A percentile compares a stretch with the other conserved stretches of the same genome.
These are phyloP conservation scores for Anhinga rufa DNA, from an alignment of 2,113 vertebrate species.

Conservation along the genomic window DNA sequence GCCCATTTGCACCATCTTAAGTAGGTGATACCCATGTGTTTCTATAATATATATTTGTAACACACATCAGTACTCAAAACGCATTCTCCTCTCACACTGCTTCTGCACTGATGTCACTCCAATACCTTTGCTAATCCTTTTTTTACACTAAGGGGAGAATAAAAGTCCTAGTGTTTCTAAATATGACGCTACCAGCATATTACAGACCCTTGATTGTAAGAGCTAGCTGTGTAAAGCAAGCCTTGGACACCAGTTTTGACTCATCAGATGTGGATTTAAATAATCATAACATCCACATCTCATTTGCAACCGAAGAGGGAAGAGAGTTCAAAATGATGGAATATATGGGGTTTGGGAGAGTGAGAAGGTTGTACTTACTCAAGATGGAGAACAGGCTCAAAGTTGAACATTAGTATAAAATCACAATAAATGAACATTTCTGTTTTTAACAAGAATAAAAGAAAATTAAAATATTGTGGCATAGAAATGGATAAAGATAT, in stretches of 20 bases:
- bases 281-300: neutral
- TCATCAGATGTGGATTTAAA: neutral
- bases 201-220: neutral
- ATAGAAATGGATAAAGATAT: neutral
- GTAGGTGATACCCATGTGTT: neutral
- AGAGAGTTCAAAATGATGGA: neutral
- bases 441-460: neutral
- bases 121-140: neutral
- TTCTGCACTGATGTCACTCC: neutral
- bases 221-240: neutral
- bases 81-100: neutral
- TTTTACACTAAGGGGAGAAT: neutral
- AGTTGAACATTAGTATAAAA: neutral
- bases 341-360: neutral
- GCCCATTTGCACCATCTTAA: neutral
- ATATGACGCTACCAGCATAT: neutral
- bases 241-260: neutral
- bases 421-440: neutral
- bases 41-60: neutral
- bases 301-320: neutral
- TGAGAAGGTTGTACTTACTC: neutral
- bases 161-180: neutral
- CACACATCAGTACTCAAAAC: neutral
- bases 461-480: neutral
- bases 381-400: neutral